A percentile compares a stretch with the other conserved stretches of the same genome.
Evolutionary conservation across 2,113 vertebrate species (phyloP).

Genomic region (Dromaius novaehollandiae): DNA sequence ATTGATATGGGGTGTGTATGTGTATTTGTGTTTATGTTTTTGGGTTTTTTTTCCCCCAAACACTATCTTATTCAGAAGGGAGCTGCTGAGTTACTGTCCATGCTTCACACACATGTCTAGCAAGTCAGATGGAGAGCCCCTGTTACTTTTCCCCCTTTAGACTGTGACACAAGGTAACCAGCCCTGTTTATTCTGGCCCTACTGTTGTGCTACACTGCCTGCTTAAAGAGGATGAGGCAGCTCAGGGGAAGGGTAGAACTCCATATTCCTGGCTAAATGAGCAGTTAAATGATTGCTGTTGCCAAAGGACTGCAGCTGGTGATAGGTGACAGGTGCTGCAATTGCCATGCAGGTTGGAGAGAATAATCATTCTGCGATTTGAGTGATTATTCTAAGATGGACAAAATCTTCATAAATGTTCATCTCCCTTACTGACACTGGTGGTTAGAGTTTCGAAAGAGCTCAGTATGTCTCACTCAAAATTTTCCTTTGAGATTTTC

Average conservation of each 20-base stretch:
- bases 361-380: neutral
- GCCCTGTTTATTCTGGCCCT: neutral
- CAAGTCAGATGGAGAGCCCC: neutral
- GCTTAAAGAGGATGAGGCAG: neutral
- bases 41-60: neutral
- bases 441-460: neutral
- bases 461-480: neutral
- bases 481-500: constrained; percentile 4
- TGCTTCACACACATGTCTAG: neutral
- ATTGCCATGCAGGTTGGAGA: neutral
- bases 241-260: neutral
- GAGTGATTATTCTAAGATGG: neutral
- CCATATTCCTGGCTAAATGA: neutral
- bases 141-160: neutral
- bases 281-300: neutral
- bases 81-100: neutral
- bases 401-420: neutral
- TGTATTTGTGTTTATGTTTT: neutral
- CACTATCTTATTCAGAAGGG: neutral
- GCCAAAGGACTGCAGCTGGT: neutral
- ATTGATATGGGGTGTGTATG: neutral
- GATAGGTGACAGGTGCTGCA: neutral
- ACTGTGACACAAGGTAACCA: neutral
- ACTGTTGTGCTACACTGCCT: neutral
- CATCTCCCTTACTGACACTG: neutral